Evolutionary conservation across 2,113 vertebrate genomes (phyloP), one percentile per base, ranked within the genome.

Genomic region (Regulus satrapa): DNA sequence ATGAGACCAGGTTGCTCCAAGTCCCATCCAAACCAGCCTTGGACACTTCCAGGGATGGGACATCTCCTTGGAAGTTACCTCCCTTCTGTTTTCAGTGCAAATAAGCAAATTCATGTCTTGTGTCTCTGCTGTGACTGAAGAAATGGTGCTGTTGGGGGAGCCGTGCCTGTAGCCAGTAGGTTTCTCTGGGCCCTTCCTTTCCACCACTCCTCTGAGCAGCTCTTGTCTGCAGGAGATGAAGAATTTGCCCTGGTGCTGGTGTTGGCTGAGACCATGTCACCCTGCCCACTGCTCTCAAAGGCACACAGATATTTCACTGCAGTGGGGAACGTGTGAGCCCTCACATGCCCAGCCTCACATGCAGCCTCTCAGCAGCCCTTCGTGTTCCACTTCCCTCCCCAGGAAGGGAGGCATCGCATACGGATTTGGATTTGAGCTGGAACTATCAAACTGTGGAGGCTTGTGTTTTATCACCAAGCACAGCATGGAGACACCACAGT

Each of bases 261-360:
- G 52, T 13, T 45, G 31, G 36, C 46, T 8, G 43, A n/a, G 58
- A 45, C 38, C 2, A 2, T 29, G 18, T 20, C 66, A 34, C 36
- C 26, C 51, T 67, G n/a, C 55, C 68, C 5, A 2, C 80, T 54
- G 55, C 45, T 48, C 41, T 32, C 73, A 24, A 36, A 25, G 63
- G 40, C 8, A 2, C 43, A 7, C 1, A 9, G 32, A 4, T 21
- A 1, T 36, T 43, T 41, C 64, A 24, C 19, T 16, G 62, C 69
- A 43, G 34, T 18, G 5, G 1, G 34, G 56, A 71, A 10, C 13
- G 69, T 0, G 1, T 0, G 23, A 52, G n/a, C 19, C 32, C 72
- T 59, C 63, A 6, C 4, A 3, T 1, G 1, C 40, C 24, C 38
- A 8, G 36, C 40, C 61, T 75, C 17, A n/a, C n/a, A n/a, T n/a